Percentiles rank a stretch among this genome's conserved stretches.
Conservation (phyloP, 2,113 vertebrate species). For the Caranx ignobilis region DNA sequence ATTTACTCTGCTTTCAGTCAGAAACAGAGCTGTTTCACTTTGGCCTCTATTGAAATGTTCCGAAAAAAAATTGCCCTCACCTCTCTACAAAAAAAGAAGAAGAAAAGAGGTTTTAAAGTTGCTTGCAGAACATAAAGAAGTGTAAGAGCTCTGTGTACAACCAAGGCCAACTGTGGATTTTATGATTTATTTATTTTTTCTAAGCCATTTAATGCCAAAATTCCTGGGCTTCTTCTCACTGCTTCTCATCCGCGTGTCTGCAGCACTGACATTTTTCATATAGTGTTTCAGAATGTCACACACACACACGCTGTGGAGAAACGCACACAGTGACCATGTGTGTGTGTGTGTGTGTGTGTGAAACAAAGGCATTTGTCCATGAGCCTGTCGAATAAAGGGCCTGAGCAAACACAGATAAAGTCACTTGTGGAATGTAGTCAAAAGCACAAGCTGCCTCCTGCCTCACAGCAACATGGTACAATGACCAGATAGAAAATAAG, state of each 20-base stretch:
- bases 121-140: not conserved
- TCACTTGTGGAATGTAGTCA: conserved; percentile 50
- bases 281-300: conserved; percentile 35
- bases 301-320: not conserved
- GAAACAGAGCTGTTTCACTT: not conserved
- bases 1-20: not conserved
- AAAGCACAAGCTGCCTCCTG: conserved; percentile 22
- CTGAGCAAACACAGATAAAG: conserved; percentile 78
- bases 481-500: conserved; percentile 11
- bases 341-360: conserved; percentile 26
- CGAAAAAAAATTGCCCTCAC: too few relatives aligned
- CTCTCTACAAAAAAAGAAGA: not conserved
- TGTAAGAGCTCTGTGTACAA: not conserved
- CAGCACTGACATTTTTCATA: conserved; percentile 24
- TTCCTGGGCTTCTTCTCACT: not conserved
- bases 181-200: not conserved
- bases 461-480: conserved; percentile 22
- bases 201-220: conserved; percentile 2
- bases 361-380: conserved; percentile 44
- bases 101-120: not conserved
- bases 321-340: conserved; percentile 28
- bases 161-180: not conserved
- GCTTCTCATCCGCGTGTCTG: conserved; percentile 12
- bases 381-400: conserved; percentile 30
- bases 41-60: not conserved